Base-by-base conservation (phyloP, 1,140 invertebrate species). In the Panagrolaimus sp. region DNA sequence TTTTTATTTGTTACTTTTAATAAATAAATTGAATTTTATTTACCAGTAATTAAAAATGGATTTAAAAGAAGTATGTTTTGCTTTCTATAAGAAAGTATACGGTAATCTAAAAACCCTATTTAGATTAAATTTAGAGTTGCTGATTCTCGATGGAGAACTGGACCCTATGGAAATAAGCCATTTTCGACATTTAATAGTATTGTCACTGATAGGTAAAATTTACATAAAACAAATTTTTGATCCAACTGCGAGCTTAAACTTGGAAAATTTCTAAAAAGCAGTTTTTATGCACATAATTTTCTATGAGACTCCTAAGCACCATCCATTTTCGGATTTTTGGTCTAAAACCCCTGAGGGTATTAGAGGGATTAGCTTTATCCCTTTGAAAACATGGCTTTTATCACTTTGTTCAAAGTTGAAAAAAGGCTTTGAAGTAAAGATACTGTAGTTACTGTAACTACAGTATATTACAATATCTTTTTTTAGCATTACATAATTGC, bases 181-280 rank as follows among this genome's bases (percentile, higher is more conserved):
- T 44, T 17, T 17, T 10, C 8, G 9, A 70, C 68, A 15, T 70
- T 69, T 44, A n/a, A 65, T 26, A 65, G 70, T 15, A 70, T 70
- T 67, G 68, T 70, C 14, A 38, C 65, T 28, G 68, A 67, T n/a
- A 69, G 67, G 55, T 69, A 9, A 12, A n/a, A 24, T 64, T 1
- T 0, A 0, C 24, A 15, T 12, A n/a, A 65, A n/a, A 69, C n/a
- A n/a, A n/a, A n/a, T n/a, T n/a, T n/a, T n/a, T n/a, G 14, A n/a
- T n/a, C n/a, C 24, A 32, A 15, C 24, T n/a, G 15, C 7, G 15
- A 15, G 17, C 26, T 63, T 63, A n/a, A n/a, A n/a, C 24, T 7
- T 63, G 65, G 44, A 68, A 68, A 68, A 68, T 48, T 8, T 24
- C 44, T 17, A n/a, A 8, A 5, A 63, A 63, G 62, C 17, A 17